Conservation (phyloP, 2,797 vertebrate genomes). For the Oreochromis mossambicus region DNA sequence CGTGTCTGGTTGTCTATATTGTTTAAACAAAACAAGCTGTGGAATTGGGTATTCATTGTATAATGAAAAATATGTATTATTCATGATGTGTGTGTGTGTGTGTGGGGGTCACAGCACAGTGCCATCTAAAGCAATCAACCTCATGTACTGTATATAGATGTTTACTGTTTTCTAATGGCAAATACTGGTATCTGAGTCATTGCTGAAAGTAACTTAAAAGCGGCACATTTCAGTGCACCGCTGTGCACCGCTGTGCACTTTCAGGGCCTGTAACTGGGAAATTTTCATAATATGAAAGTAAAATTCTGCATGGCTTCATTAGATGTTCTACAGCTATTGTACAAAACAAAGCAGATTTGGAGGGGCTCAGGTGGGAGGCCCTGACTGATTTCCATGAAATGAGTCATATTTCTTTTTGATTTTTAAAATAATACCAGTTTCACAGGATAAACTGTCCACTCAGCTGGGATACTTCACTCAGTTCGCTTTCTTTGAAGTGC, state of each 20-base stretch:
- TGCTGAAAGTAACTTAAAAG: neutral
- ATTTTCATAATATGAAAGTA: neutral
- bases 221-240: neutral
- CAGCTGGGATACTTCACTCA: neutral
- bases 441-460: neutral
- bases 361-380: neutral
- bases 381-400: neutral
- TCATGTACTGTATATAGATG: neutral
- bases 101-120: neutral
- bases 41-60: neutral
- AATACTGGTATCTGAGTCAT: neutral
- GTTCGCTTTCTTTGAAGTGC: neutral
- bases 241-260: neutral
- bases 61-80: conserved; percentile 24
- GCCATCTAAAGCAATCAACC: neutral
- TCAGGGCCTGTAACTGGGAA: neutral
- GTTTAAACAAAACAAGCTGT: neutral
- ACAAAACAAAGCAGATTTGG: neutral
- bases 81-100: conserved; percentile 1
- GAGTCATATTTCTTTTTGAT: neutral
- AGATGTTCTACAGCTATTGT: neutral
- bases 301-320: neutral
- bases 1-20: neutral
- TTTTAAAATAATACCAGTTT: neutral
- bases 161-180: neutral